These are phyloP conservation scores for Otus sunia DNA, from an alignment of 2,113 vertebrate species.

Conservation along the genomic window DNA sequence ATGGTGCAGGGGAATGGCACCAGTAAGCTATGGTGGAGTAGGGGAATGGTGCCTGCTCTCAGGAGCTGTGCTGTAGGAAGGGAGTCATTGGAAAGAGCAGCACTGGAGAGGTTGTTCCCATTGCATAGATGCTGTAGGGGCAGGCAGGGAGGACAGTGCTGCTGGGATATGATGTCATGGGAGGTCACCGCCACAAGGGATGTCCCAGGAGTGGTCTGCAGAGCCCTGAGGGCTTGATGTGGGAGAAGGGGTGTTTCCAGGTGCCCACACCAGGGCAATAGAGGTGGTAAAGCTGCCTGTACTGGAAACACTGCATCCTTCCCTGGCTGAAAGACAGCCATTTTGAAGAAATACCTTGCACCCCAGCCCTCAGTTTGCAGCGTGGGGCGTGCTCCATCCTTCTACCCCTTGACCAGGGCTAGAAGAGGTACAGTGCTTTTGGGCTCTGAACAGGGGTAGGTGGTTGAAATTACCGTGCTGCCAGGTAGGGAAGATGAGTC, in stretches of 20 bases:
- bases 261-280: not conserved
- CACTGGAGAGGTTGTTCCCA: not conserved
- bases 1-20: not conserved
- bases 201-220: not conserved
- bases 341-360: not conserved
- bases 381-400: not conserved
- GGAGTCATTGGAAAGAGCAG: not conserved
- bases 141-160: not conserved
- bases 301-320: not conserved
- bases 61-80: not conserved
- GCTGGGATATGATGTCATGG: not conserved
- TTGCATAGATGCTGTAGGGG: not conserved
- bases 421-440: not conserved
- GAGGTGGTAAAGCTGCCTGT: not conserved
- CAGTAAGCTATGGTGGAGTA: not conserved
- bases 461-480: not conserved
- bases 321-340: not conserved
- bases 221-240: not conserved
- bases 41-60: not conserved
- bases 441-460: not conserved
- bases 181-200: fast-evolving
- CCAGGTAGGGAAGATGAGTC: not conserved
- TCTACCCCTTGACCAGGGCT: not conserved
- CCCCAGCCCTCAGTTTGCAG: not conserved
- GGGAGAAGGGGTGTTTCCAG: not conserved